Conservation (phyloP, 2,888 invertebrate species). For the Andrena bucephala region DNA sequence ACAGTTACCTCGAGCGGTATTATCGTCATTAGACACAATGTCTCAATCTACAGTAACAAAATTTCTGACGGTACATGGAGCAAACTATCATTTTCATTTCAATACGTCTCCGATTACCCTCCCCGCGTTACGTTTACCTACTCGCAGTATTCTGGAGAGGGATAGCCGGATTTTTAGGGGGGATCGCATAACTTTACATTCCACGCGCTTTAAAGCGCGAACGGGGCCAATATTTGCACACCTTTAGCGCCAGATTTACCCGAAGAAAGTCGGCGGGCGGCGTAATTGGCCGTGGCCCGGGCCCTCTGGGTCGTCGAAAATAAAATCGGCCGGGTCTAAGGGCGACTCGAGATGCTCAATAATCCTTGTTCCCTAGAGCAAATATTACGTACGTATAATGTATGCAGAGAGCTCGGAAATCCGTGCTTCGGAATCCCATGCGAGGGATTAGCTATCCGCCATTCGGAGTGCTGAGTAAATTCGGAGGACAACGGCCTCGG, state of each 20-base stretch:
- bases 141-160: too few relatives aligned
- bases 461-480: conserved; percentile 55
- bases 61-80: too few relatives aligned
- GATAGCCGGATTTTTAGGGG: too few relatives aligned
- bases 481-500: conserved; percentile 18
- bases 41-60: too few relatives aligned
- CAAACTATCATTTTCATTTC: too few relatives aligned
- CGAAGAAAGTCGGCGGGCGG: not conserved
- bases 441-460: conserved; percentile 59
- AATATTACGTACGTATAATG: conserved; percentile 60
- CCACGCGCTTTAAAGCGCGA: not conserved
- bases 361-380: conserved; percentile 56
- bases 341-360: conserved; percentile 37
- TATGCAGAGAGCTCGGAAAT: conserved; percentile 52
- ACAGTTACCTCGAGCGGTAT: not conserved
- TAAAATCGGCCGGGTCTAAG: conserved; percentile 9
- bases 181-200: not conserved
- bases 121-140: too few relatives aligned
- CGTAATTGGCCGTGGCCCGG: conserved; percentile 1
- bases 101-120: too few relatives aligned
- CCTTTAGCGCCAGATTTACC: not conserved
- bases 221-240: not conserved
- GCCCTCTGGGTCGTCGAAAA: not conserved
- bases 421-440: conserved; percentile 56
- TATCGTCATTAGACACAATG: too few relatives aligned